Percentiles rank a stretch among this genome's conserved stretches.
Conservation (phyloP, 2,113 vertebrate species). For the Saimiri boliviensis region DNA sequence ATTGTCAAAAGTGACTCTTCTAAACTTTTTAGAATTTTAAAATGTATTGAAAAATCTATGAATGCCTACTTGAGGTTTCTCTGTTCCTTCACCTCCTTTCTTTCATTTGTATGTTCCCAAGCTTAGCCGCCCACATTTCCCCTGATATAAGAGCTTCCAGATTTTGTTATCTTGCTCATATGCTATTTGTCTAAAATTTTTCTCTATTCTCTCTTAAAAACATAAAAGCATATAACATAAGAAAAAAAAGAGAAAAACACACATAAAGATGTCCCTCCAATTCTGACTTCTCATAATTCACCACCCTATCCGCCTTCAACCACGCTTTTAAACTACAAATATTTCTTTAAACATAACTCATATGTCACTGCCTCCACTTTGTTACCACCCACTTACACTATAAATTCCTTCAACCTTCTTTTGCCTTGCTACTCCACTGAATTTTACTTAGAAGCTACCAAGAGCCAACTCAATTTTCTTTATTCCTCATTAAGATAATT, state of each 20-base stretch:
- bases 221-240: background rate
- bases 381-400: background rate
- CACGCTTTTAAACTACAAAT: slow-evolving; percentile 16
- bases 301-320: background rate
- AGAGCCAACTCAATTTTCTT: background rate
- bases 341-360: background rate
- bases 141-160: background rate
- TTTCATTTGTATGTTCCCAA: background rate
- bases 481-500: background rate
- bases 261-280: background rate
- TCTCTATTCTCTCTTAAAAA: background rate
- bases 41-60: background rate
- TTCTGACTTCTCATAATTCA: background rate
- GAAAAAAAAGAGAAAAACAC: too few relatives aligned
- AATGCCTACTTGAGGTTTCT: background rate
- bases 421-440: background rate
- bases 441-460: background rate
- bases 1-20: background rate
- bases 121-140: background rate
- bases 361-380: background rate
- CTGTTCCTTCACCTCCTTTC: background rate
- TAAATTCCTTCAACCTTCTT: background rate
- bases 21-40: background rate
- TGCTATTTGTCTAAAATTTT: background rate
- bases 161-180: background rate